These are phyloP conservation scores for Arremon aurantiirostris DNA, from an alignment of 2,797 vertebrate species.

Conservation along the genomic window DNA sequence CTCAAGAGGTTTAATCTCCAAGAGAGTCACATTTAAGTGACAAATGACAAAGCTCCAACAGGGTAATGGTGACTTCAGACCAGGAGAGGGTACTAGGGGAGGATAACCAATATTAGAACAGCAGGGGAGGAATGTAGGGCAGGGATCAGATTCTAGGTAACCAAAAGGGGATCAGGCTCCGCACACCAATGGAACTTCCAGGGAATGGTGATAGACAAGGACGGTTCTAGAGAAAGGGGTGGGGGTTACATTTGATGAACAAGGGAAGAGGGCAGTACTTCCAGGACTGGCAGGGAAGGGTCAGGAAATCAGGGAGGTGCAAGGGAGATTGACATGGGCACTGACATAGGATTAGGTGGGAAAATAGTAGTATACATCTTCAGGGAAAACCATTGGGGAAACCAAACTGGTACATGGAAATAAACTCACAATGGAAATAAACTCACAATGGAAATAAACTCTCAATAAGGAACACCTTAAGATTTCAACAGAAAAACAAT, in stretches of 20 bases:
- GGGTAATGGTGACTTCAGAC: too few relatives aligned
- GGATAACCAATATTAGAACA: not conserved
- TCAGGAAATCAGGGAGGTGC: not conserved
- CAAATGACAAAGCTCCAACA: too few relatives aligned
- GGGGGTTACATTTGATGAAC: not conserved
- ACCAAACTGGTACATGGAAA: not conserved
- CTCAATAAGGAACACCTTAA: not conserved
- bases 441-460: not conserved
- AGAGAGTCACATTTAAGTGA: too few relatives aligned
- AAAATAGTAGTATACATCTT: not conserved
- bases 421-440: too few relatives aligned
- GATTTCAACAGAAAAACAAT: not conserved
- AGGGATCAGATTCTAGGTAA: not conserved
- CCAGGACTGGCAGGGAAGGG: not conserved
- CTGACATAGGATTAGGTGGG: rapidly evolving
- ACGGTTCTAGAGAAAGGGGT: not conserved
- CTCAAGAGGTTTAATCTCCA: too few relatives aligned
- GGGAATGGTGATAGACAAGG: not conserved
- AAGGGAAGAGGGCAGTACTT: not conserved
- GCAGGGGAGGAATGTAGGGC: not conserved
- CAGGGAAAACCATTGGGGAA: not conserved
- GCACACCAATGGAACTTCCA: not conserved
- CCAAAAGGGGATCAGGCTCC: not conserved
- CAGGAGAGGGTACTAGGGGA: not conserved
- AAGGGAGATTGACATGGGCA: not conserved